Base-by-base conservation (phyloP, 2,888 invertebrate genomes). In the Chymomyza amoena region DNA sequence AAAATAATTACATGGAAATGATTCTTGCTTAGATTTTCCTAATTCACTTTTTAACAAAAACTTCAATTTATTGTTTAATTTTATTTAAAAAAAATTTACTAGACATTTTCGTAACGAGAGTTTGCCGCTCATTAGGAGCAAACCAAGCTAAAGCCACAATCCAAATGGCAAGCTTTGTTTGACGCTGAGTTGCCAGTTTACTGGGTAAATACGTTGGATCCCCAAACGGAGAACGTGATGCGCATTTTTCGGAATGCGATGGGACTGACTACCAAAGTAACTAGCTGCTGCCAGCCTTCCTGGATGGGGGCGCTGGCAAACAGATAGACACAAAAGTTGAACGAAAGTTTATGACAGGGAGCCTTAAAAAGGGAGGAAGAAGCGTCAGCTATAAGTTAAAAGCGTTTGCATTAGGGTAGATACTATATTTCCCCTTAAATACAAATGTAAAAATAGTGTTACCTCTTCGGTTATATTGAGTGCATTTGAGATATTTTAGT, bases 201-300 rank as follows among this genome's bases (percentile, higher is more conserved):
- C 76, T 78, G 88, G 82, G 85, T 84, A 84, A 88, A 88, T 76
- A 80, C 78, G 69, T 56, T 64, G 45, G 64, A 68, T 83, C 88
- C 73, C 77, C 74, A 73, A 84, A 84, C 87, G 72, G 50, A 76
- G 62, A 84, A 85, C 89, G 85, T 85, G 89, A 89, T 87, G 88
- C 86, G 89, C 85, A 89, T 85, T 89, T 85, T 82, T 85, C 79
- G 86, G 83, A 84, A 52, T 81, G 83, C 84, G 73, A 61, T 67
- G 69, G 32, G 32, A 32, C 32, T 32, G 32, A 32, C 32, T 32
- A 6, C 6, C 32, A 32, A 32, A 32, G 32, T 56, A 39, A 61
- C 62, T 20, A 51, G 2, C 61, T n/a, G 15, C 57, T 16, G 18
- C 4, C 10, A 56, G 16, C 56, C 20, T 57, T 7, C 15, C 57